Evolutionary conservation across 2,113 vertebrate genomes (phyloP).

Genomic region (Polyodon spathula): DNA sequence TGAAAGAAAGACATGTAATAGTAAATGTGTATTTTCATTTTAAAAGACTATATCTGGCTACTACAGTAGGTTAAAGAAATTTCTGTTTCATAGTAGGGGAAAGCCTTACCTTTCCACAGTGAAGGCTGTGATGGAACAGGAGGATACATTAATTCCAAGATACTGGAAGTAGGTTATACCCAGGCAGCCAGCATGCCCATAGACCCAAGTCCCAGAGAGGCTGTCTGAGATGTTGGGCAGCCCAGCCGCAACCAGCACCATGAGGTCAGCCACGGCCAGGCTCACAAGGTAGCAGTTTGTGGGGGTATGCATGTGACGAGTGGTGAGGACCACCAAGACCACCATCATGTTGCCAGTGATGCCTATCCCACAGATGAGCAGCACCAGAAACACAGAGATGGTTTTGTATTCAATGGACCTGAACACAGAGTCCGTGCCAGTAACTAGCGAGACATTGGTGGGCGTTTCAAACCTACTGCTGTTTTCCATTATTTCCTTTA

Average conservation of each 20-base stretch:
- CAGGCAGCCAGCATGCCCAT: slow-evolving; percentile 20
- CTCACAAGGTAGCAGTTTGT: slow-evolving; percentile 66
- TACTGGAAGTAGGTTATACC: slow-evolving; percentile 59
- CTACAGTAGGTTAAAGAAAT: no score
- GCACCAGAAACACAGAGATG: slow-evolving; percentile 25
- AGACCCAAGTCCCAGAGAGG: slow-evolving; percentile 31
- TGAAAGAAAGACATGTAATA: no score
- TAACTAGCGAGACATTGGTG: slow-evolving; percentile 51
- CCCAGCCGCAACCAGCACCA: slow-evolving; percentile 29
- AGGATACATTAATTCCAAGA: slow-evolving; percentile 69
- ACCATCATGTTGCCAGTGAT: slow-evolving; percentile 36
- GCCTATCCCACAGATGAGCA: slow-evolving; percentile 26
- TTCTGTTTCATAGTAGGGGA: neutral
- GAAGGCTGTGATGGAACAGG: slow-evolving; percentile 31
- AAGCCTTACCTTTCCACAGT: no score
- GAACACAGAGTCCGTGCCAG: slow-evolving; percentile 19
- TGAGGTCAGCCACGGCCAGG: slow-evolving; percentile 32
- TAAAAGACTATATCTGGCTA: no score
- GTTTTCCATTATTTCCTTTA: slow-evolving; percentile 46
- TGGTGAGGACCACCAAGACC: slow-evolving; percentile 33
- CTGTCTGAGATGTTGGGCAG: slow-evolving; percentile 33
- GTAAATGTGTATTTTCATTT: no score
- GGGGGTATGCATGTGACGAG: slow-evolving; percentile 21
- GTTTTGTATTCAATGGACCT: slow-evolving; percentile 40
- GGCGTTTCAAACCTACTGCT: slow-evolving; percentile 42